phyloP scores from a whole-genome alignment of 1,140 invertebrate species.

The Druon quercuslanigerum region DNA sequence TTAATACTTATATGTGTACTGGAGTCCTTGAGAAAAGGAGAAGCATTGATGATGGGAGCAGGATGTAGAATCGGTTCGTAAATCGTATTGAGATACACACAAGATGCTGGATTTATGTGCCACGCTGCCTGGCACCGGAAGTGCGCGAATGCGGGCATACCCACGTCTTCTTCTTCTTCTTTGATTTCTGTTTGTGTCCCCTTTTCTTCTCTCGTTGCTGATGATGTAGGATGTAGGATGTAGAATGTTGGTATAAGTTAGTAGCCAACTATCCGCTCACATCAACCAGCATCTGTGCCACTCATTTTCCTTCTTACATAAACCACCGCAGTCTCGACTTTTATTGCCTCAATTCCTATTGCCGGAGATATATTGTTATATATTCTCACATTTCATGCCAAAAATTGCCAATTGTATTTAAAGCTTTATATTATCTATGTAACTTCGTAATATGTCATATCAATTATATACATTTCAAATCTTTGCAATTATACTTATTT shows the following conservation, averaged over 20 bases:
- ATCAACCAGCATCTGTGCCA: background rate
- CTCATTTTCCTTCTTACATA: slow-evolving; percentile 18
- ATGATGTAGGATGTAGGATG: background rate
- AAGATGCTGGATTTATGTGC: slow-evolving; percentile 50
- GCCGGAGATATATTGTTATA: background rate
- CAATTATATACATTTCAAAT: too few species aligned
- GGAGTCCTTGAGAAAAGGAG: slow-evolving; percentile 46
- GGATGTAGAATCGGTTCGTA: slow-evolving; percentile 54
- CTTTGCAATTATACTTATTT: too few species aligned
- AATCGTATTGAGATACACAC: slow-evolving; percentile 52
- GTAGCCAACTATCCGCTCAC: background rate
- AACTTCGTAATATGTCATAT: too few species aligned
- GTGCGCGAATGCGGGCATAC: slow-evolving; percentile 33
- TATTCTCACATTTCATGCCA: background rate
- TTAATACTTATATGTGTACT: slow-evolving; percentile 49
- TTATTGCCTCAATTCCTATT: slow-evolving; percentile 3
- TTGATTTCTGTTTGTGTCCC: slow-evolving; percentile 3
- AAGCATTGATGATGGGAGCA: slow-evolving; percentile 50
- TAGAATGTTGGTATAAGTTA: too few species aligned
- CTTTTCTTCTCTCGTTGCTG: slow-evolving; percentile 6
- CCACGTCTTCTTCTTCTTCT: background rate
- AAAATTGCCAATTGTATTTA: background rate
- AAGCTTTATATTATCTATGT: too few species aligned
- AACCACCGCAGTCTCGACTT: slow-evolving; percentile 20
- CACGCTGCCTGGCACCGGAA: slow-evolving; percentile 48